Conservation (phyloP, 2,888 invertebrate species). For the Drosophila infuscata region DNA sequence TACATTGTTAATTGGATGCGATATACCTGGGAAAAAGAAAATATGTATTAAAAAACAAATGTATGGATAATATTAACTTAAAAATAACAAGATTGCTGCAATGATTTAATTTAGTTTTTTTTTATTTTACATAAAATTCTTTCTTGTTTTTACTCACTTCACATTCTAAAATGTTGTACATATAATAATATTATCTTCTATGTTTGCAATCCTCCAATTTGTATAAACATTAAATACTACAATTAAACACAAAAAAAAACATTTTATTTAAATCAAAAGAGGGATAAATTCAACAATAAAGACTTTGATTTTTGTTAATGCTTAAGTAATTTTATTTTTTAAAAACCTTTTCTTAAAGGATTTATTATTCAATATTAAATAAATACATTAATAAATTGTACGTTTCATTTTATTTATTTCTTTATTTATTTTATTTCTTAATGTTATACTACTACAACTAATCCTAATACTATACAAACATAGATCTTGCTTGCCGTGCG, state of each 20-base stretch:
- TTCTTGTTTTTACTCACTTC: neutral
- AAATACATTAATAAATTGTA: neutral
- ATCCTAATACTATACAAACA: neutral
- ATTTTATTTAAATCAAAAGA: too few species aligned
- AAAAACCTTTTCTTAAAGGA: neutral
- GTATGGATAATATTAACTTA: neutral
- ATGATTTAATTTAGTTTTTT: neutral
- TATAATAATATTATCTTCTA: neutral
- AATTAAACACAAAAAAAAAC: neutral
- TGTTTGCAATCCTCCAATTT: neutral
- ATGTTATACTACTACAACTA: conserved; percentile 14
- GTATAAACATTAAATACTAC: neutral
- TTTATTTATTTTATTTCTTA: conserved; percentile 2
- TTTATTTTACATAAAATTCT: neutral
- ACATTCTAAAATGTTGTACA: neutral
- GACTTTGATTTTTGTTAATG: neutral
- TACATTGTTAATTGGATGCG: conserved; percentile 32
- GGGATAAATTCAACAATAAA: neutral
- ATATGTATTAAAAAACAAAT: neutral
- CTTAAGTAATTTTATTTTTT: neutral
- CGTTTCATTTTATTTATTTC: neutral
- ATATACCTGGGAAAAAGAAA: neutral
- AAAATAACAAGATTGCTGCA: neutral
- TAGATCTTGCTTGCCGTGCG: neutral
- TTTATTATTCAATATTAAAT: neutral